A percentile compares a stretch with the other conserved stretches of the same genome.
Conservation (phyloP, 2,888 invertebrate species). For the Aethes cnicana region DNA sequence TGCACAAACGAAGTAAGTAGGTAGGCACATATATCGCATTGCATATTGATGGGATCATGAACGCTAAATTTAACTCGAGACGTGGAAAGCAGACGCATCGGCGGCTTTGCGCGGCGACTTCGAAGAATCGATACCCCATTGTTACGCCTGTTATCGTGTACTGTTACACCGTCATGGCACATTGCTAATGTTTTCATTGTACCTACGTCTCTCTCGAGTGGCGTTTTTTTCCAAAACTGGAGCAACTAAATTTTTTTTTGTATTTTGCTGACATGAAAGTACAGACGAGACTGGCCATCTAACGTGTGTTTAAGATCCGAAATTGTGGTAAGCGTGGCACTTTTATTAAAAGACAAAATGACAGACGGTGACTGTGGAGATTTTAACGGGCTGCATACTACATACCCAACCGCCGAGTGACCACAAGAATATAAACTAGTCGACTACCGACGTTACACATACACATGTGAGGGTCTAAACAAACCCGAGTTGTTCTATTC, state of each 20-base stretch:
- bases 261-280: background rate
- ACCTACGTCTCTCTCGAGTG: constrained; percentile 42
- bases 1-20: constrained; percentile 38
- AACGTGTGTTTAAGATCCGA: background rate
- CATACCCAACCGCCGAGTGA: background rate
- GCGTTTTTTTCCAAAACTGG: constrained; percentile 27
- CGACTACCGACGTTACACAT: background rate
- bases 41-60: constrained; percentile 69
- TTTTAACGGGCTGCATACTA: too few species aligned
- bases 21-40: constrained; percentile 27
- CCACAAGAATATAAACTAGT: background rate
- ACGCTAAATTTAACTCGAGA: constrained; percentile 77
- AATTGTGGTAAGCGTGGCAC: too few species aligned
- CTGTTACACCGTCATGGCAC: constrained; percentile 65
- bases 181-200: constrained; percentile 68
- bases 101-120: constrained; percentile 60
- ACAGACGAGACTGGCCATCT: background rate
- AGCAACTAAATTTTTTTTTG: background rate
- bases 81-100: constrained; percentile 53
- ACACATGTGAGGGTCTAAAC: background rate
- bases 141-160: constrained; percentile 74
- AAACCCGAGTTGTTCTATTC: background rate
- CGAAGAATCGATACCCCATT: constrained; percentile 74
- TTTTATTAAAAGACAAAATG: too few species aligned
- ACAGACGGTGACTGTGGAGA: too few species aligned